Evolutionary conservation across 2,113 vertebrate species (phyloP), one percentile per base, ranked within the genome.

Genomic region (Sinocyclocheilus rhinocerous): DNA sequence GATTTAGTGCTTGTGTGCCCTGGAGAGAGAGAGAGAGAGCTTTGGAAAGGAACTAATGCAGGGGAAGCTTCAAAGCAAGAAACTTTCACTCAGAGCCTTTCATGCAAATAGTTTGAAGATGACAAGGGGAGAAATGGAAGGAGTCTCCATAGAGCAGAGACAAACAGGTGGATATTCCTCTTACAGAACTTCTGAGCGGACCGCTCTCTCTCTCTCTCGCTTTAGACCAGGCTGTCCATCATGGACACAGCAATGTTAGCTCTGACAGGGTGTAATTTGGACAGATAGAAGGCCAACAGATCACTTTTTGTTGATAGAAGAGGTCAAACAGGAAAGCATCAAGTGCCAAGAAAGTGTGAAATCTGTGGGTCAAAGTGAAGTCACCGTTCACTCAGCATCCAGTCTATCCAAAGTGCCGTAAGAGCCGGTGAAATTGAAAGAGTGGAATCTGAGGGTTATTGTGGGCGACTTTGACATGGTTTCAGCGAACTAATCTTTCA

Each of bases 251-350:
- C 88, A 89, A 88, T 85, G 80, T 85, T 76, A 70, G 79, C 84
- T 24, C 89, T 91, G 90, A 91, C 91, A 92, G 90, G 90, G 81
- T 92, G 91, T 93, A 92, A 93, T 93, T 92, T 89, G 89, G 91
- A 90, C 89, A 92, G 92, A 93, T 91, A 90, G 92, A 92, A 87
- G 86, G 88, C 75, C 78, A 88, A 88, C 77, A 89, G 90, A 89
- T 85, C 87, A 91, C 90, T 91, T 91, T 91, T 85, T 82, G 89
- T 90, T 87, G 90, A 87, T 9, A 85, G 24, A 90, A 88, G 91
- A 92, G 92, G 93, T 93, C 92, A 88, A 88, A 92, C 89, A 72
- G 79, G 84, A 59, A 82, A 81, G 16, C 42, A 63, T 61, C 29
- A 81, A 78, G 81, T 78, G 84, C n/a, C n/a, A n/a, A n/a, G 16